These are phyloP conservation scores for Tipula confusa DNA, from an alignment of 2,888 invertebrate species.

Conservation along the genomic window DNA sequence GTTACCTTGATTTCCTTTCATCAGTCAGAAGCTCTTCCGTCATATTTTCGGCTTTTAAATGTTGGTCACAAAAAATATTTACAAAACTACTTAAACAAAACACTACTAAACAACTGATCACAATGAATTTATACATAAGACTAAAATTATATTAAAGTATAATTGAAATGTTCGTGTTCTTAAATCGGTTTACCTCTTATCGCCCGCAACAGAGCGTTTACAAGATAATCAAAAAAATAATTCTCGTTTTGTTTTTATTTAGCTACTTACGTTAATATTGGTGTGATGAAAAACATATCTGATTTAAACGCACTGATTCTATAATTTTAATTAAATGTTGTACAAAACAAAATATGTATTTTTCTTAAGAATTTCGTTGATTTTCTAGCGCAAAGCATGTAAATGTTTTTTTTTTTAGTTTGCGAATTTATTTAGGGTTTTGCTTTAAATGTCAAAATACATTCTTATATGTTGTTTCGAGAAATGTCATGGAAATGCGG, in stretches of 20 bases:
- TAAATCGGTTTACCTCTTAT: neutral
- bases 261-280: neutral
- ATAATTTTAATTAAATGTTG: neutral
- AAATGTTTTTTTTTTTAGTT: neutral
- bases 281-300: neutral
- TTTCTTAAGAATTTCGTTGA: neutral
- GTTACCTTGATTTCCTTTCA: neutral
- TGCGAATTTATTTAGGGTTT: neutral
- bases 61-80: neutral
- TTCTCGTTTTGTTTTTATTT: neutral
- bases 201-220: neutral
- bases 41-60: neutral
- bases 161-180: neutral
- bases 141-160: neutral
- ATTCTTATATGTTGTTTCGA: neutral
- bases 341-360: neutral
- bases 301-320: neutral
- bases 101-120: neutral
- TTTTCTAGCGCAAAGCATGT: neutral
- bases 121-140: neutral
- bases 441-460: neutral
- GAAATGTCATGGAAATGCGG: neutral
- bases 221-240: slow-evolving; percentile 1
- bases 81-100: too few relatives aligned
- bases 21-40: neutral